These are phyloP conservation scores for Pyrrhia umbra DNA, from an alignment of 2,888 invertebrate genomes.

Conservation along the genomic window DNA sequence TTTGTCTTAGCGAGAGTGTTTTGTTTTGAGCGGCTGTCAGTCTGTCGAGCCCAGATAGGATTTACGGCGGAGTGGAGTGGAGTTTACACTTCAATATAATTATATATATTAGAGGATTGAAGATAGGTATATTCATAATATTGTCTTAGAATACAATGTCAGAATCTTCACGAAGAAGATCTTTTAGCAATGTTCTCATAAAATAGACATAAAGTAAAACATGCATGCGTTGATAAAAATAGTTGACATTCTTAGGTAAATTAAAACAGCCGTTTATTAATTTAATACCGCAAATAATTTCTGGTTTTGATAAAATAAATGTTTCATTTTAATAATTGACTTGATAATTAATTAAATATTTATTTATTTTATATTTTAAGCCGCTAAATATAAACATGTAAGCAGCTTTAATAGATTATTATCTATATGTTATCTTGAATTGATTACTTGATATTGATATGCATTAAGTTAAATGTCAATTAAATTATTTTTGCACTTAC, in stretches of 20 bases:
- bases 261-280: no score
- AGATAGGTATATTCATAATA: no score
- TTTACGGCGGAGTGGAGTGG: constrained; percentile 1
- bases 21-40: constrained; percentile 26
- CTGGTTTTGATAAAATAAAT: not conserved
- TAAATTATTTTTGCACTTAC: no score
- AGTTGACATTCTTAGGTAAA: no score
- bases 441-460: not conserved
- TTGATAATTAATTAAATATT: not conserved
- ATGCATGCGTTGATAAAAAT: no score
- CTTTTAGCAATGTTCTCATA: no score
- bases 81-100: not conserved
- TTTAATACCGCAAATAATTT: not conserved
- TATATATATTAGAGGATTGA: no score
- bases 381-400: not conserved
- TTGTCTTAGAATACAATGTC: no score
- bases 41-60: constrained; percentile 19
- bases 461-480: not conserved
- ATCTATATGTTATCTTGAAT: not conserved
- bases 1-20: not conserved
- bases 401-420: not conserved
- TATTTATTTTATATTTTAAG: not conserved
- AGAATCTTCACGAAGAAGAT: no score
- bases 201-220: no score
- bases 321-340: not conserved